These are phyloP conservation scores for Trissolcus brochymenae DNA, from an alignment of 2,888 invertebrate species.

Conservation along the genomic window DNA sequence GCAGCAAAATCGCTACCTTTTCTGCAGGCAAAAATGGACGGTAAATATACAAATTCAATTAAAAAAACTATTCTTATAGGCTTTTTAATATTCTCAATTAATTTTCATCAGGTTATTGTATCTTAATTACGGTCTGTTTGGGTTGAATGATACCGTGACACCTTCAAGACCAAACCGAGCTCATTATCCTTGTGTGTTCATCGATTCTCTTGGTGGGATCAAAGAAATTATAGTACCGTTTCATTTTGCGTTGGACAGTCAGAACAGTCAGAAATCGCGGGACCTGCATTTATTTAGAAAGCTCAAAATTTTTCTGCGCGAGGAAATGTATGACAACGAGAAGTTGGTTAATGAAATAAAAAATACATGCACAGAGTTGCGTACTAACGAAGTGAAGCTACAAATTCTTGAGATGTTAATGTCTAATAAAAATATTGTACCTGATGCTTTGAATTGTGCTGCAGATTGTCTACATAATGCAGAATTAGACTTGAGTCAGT, in stretches of 20 bases:
- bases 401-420: constrained; percentile 85
- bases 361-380: constrained; percentile 81
- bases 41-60: constrained; percentile 6
- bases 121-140: constrained; percentile 88
- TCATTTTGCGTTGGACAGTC: constrained; percentile 91
- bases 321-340: constrained; percentile 78
- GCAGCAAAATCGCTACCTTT: constrained; percentile 93
- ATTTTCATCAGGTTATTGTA: constrained; percentile 81
- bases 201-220: constrained; percentile 89
- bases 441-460: constrained; percentile 80
- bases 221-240: constrained; percentile 93
- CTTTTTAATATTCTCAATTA: not conserved
- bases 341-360: constrained; percentile 78
- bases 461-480: constrained; percentile 74
- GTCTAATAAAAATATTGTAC: constrained; percentile 81
- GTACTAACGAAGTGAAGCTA: constrained; percentile 84
- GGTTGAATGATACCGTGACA: constrained; percentile 79
- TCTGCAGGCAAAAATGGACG: constrained; percentile 89
- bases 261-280: constrained; percentile 89
- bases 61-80: not conserved
- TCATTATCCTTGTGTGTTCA: constrained; percentile 85
- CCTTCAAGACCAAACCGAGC: constrained; percentile 77
- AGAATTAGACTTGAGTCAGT: constrained; percentile 28
- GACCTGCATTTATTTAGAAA: constrained; percentile 92
- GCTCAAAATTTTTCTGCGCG: constrained; percentile 82